Base-by-base conservation (phyloP, 2,888 invertebrate species). In the Nysson spinosus region DNA sequence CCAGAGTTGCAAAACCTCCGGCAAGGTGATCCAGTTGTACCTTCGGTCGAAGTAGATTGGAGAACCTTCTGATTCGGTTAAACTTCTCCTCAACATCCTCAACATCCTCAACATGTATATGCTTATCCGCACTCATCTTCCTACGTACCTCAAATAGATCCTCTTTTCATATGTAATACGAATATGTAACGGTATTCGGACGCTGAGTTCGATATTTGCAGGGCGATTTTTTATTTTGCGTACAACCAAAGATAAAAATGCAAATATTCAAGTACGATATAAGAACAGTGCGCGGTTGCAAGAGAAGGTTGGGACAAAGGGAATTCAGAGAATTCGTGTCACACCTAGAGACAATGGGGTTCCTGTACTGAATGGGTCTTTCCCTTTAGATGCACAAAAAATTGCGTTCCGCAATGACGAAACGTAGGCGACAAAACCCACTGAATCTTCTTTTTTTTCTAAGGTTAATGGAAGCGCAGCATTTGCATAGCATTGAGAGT, bases 11-110 rank as follows among this genome's bases (percentile, higher is more conserved):
- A 75, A 79, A 83, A 80, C 57, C 80, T 78, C 75, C 68, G 79
- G 72, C 81, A 81, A 84, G 82, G 82, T 84, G 80, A 84, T 81
- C 84, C 72, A 84, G 78, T 83, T 84, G 56, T 55, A 67, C 51
- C 57, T 65, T 67, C 55, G 58, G 40, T 64, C 52, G 60, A 75
- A 75, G 70, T 79, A 72, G 74, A 66, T 71, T 68, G 73, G 52
- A 62, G 51, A 70, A 61, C 42, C 49, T 39, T 26, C 46, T 22
- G 44, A 40, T 58, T 58, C 44, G 20, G 28, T 37, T 32, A 5
- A 46, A 17, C 11, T 14, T 19, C 20, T 20, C 16, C 2, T 35
- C 7, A 6, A 4, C 6, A 14, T 6, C 26, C 26, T 6, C 5
- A 9, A n/a, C n/a, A n/a, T n/a, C n/a, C n/a, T n/a, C n/a, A n/a